These are phyloP conservation scores for Mystacides longicornis DNA, from an alignment of 2,888 invertebrate genomes.

Conservation along the genomic window DNA sequence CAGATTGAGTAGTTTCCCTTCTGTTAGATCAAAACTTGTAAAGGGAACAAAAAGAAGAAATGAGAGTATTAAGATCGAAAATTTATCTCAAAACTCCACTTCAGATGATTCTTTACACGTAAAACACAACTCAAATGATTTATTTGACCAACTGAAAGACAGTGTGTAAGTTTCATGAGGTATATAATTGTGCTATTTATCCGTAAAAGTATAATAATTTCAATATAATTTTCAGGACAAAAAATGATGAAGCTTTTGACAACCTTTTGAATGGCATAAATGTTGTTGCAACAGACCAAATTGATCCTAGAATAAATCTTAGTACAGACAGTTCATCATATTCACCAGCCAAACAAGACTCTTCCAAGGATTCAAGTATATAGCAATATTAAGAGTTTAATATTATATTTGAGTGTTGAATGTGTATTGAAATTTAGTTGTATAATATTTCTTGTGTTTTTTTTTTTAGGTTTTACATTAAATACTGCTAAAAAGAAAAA, in stretches of 20 bases:
- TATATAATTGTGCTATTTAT: neutral
- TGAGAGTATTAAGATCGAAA: neutral
- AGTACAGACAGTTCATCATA: conserved; percentile 14
- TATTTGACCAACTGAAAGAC: conserved; percentile 14
- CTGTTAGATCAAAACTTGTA: neutral
- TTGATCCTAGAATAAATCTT: conserved; percentile 6
- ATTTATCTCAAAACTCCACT: conserved; percentile 4
- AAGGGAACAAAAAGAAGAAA: conserved; percentile 4
- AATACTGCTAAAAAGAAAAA: neutral
- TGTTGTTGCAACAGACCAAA: neutral
- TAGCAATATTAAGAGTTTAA: neutral
- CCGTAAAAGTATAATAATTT: too few relatives aligned
- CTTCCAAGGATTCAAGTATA: neutral
- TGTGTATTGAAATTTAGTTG: too few relatives aligned
- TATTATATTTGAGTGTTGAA: too few relatives aligned
- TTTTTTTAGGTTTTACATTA: neutral
- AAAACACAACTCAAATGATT: conserved; percentile 15
- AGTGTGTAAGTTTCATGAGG: conserved; percentile 7
- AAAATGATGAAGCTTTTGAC: neutral
- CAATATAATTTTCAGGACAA: neutral
- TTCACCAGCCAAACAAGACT: conserved; percentile 9
- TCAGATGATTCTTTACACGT: conserved; percentile 17
- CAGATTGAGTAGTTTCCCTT: neutral
- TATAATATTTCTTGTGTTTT: conserved; percentile 1
- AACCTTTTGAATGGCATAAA: neutral